Conservation (phyloP, 2,888 invertebrate species). For the Xanthostigma xanthostigma region DNA sequence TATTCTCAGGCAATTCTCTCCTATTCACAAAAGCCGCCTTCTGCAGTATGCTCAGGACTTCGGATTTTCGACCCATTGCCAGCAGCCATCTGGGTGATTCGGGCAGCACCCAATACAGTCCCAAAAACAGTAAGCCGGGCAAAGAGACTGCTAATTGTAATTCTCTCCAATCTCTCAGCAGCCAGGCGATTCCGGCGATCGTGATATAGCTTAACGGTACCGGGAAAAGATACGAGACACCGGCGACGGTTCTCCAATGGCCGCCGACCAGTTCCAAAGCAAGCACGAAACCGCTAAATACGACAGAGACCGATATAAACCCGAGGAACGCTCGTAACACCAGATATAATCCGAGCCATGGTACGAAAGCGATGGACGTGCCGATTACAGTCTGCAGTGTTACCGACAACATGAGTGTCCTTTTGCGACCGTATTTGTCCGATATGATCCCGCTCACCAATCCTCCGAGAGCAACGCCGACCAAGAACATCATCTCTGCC, state of each 20-base stretch:
- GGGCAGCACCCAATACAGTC: conserved; percentile 44
- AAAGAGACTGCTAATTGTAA: conserved; percentile 57
- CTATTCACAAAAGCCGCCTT: conserved; percentile 51
- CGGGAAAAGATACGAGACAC: conserved; percentile 67
- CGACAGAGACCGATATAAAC: conserved; percentile 65
- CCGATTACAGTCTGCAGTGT: conserved; percentile 52
- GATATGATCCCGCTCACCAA: conserved; percentile 66
- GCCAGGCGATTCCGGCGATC: conserved; percentile 55
- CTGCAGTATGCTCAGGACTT: conserved; percentile 48
- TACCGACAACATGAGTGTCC: conserved; percentile 54
- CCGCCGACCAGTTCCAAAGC: conserved; percentile 67
- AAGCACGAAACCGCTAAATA: conserved; percentile 65
- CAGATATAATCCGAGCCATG: conserved; percentile 55
- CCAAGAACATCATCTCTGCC: conserved; percentile 62
- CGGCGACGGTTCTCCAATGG: conserved; percentile 65
- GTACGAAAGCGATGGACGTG: conserved; percentile 48
- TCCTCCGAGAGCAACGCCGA: conserved; percentile 64
- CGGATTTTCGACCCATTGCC: conserved; percentile 53
- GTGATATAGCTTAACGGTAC: conserved; percentile 60
- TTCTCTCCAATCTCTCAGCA: conserved; percentile 55
- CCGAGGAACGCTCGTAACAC: conserved; percentile 54
- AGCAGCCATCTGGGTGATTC: conserved; percentile 68
- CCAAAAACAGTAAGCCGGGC: conserved; percentile 52
- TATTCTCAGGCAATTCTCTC: conserved; percentile 44
- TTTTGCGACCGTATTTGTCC: conserved; percentile 65